A percentile compares a stretch with the other conserved stretches of the same genome.
Evolutionary conservation across 1,140 invertebrate genomes (phyloP).

Genomic region (Chrysoperla carnea): DNA sequence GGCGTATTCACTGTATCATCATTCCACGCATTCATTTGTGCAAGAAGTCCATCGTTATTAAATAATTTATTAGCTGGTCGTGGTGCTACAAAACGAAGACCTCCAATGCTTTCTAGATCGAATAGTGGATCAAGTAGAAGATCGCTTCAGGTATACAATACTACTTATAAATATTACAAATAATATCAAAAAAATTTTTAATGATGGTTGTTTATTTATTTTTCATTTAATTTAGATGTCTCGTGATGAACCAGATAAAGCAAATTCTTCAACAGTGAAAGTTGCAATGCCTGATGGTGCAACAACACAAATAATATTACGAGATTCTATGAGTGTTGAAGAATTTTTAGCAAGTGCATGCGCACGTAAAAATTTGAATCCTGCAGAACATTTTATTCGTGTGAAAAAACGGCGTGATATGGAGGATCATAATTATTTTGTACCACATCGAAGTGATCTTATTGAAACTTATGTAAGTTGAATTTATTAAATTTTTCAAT

Average conservation of each 20-base stretch:
- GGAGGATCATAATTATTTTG: conserved; percentile 92
- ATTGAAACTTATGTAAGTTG: conserved; percentile 89
- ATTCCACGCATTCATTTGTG: conserved; percentile 94
- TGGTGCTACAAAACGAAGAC: conserved; percentile 70
- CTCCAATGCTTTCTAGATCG: conserved; percentile 72
- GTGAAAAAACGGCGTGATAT: conserved; percentile 87
- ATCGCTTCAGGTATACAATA: conserved; percentile 45
- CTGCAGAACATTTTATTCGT: conserved; percentile 88
- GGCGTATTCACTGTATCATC: conserved; percentile 96
- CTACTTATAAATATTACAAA: too few species aligned
- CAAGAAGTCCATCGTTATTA: conserved; percentile 76
- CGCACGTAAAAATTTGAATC: conserved; percentile 73
- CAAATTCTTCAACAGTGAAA: conserved; percentile 39
- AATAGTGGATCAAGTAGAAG: conserved; percentile 70
- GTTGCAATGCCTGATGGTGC: conserved; percentile 72
- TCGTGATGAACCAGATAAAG: conserved; percentile 67
- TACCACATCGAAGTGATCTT: conserved; percentile 76
- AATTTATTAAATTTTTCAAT: not conserved
- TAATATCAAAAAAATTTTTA: not conserved
- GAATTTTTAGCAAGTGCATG: conserved; percentile 87
- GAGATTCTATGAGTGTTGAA: conserved; percentile 85
- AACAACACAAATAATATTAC: conserved; percentile 64
- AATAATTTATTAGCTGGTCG: conserved; percentile 83
- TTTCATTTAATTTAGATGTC: conserved; percentile 37
- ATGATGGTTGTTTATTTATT: not conserved